A percentile compares a stretch with the other conserved stretches of the same genome.
These are phyloP conservation scores for Chinchilla lanigera DNA, from an alignment of 2,113 vertebrate genomes.

Conservation along the genomic window DNA sequence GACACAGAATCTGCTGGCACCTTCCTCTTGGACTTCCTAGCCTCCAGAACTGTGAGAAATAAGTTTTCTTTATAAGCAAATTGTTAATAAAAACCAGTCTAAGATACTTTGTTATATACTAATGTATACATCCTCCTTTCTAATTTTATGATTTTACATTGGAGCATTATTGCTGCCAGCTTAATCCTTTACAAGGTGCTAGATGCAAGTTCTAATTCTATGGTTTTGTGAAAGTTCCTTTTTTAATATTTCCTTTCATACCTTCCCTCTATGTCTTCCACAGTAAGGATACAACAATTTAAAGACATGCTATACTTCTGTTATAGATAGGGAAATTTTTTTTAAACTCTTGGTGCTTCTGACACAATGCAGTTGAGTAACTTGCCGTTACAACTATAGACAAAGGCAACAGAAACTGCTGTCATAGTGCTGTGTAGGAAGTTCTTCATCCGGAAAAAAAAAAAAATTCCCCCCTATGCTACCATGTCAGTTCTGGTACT, in stretches of 20 bases:
- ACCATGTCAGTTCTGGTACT: conserved; percentile 20
- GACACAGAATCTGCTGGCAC: background rate
- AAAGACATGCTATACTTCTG: background rate
- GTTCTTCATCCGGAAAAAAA: background rate
- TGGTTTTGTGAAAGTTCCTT: background rate
- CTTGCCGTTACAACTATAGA: background rate
- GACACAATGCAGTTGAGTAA: background rate
- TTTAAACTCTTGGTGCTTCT: background rate
- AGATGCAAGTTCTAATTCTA: background rate
- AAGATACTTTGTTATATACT: background rate
- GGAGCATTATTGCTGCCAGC: background rate
- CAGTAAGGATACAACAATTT: background rate
- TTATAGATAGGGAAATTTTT: background rate
- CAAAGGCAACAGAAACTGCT: background rate
- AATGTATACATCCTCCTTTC: background rate
- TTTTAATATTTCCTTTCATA: background rate
- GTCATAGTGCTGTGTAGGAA: background rate
- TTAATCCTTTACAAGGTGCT: conserved; percentile 36
- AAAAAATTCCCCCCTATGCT: conserved; percentile 28
- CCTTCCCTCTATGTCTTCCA: background rate
- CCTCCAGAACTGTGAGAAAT: background rate
- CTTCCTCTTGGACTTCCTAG: background rate
- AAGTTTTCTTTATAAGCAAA: background rate
- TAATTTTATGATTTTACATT: background rate
- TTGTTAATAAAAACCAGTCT: background rate